Evolutionary conservation across 2,113 vertebrate genomes (phyloP).

Genomic region (Zosterops hypoxanthus): DNA sequence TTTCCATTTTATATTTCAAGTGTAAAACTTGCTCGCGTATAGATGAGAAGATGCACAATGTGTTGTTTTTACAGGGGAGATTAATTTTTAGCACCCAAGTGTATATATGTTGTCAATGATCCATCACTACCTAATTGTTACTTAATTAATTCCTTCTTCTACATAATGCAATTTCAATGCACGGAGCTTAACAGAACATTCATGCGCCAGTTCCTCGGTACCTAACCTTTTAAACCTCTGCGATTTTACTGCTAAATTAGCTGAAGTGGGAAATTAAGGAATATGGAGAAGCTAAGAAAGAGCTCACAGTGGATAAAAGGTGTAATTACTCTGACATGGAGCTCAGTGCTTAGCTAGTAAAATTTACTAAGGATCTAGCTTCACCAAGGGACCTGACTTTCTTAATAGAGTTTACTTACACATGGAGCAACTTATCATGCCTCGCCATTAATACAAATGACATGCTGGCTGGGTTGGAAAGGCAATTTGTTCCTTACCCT

Average conservation of each 20-base stretch:
- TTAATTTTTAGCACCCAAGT: slow-evolving; percentile 60
- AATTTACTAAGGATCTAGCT: slow-evolving; percentile 67
- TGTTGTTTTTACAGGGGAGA: slow-evolving; percentile 40
- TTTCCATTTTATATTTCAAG: not conserved
- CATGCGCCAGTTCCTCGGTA: slow-evolving; percentile 21
- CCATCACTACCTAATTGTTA: slow-evolving; percentile 65
- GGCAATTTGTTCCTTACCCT: slow-evolving; percentile 48
- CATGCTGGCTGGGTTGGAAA: slow-evolving; percentile 66
- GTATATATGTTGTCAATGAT: slow-evolving; percentile 65
- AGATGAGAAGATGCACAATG: not conserved
- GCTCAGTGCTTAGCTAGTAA: slow-evolving; percentile 68
- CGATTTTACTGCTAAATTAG: slow-evolving; percentile 71
- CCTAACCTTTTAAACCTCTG: slow-evolving; percentile 67
- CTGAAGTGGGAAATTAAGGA: slow-evolving; percentile 74
- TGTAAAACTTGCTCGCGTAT: not conserved
- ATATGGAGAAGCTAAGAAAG: slow-evolving; percentile 62
- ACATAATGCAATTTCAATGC: slow-evolving; percentile 42
- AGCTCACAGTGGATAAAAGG: slow-evolving; percentile 68
- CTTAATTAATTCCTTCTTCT: slow-evolving; percentile 69
- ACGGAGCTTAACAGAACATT: slow-evolving; percentile 50
- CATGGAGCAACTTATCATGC: slow-evolving; percentile 62
- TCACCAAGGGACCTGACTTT: slow-evolving; percentile 65
- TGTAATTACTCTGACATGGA: slow-evolving; percentile 67
- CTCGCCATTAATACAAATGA: slow-evolving; percentile 67
- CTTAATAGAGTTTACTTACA: slow-evolving; percentile 75